Conservation (phyloP, 2,113 vertebrate genomes). For the Daphoenositta chrysoptera region DNA sequence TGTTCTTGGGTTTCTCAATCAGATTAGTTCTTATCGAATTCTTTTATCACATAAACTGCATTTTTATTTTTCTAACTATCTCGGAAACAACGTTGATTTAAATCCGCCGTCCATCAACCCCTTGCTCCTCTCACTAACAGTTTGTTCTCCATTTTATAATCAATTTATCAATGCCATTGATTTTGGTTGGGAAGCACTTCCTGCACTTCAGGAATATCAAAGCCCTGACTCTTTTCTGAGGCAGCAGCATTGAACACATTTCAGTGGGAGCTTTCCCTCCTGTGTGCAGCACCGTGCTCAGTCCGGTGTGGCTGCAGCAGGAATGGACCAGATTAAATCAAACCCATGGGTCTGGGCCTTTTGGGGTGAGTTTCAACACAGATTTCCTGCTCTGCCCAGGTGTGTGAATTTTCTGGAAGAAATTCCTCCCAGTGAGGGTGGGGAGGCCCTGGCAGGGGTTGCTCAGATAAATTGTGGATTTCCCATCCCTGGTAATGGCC, state of each 20-base stretch:
- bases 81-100: rapidly evolving
- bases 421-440: rapidly evolving
- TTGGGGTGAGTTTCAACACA: background rate
- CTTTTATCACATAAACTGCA: rapidly evolving
- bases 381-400: background rate
- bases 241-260: rapidly evolving
- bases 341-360: rapidly evolving
- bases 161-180: background rate
- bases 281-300: rapidly evolving
- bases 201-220: background rate
- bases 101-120: background rate
- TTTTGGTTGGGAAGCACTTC: background rate
- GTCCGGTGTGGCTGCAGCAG: background rate
- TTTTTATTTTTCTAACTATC: background rate
- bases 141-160: background rate
- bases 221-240: background rate
- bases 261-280: background rate
- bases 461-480: rapidly evolving
- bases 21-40: background rate
- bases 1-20: background rate
- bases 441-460: background rate
- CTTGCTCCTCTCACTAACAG: rapidly evolving
- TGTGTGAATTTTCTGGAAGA: background rate
- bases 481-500: background rate
- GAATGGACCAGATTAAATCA: background rate